Evolutionary conservation across 2,113 vertebrate genomes (phyloP), one percentile per base, ranked within the genome.

Genomic region (Myrmecophaga tridactyla): DNA sequence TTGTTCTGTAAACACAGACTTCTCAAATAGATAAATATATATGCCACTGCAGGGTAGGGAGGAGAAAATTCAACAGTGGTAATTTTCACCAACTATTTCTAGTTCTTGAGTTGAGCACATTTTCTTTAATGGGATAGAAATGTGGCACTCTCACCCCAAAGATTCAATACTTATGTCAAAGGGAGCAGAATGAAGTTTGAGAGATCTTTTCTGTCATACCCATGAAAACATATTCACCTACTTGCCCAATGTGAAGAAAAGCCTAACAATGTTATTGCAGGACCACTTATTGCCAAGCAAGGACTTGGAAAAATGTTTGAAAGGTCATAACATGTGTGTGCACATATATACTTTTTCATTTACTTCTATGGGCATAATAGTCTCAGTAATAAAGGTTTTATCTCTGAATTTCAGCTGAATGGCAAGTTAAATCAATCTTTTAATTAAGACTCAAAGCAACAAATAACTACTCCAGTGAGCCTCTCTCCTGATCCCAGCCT

Each of bases 331-430:
- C 2, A 0, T 72, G 7, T 27, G 5, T 86, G 25, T n/a, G n/a
- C n/a, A n/a, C 15, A 20, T 48, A 39, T 27, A 18, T 62, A 41
- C 81, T 86, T 80, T 36, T 70, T 89, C 81, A 76, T 34, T 1
- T 82, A 89, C 39, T 90, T 86, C 41, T 62, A 34, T 39, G 20
- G 15, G 36, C 27, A 84, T 34, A 9, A 56, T 70, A 90, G 67
- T 93, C 29, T 75, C 46, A 6, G 8, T 73, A 78, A 92, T 70
- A 83, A 95, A 95, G 48, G 7, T 15, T 41, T 83, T 34, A 84
- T 70, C 65, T 92, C 21, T 62, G 69, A 73, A 86, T 90, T 83
- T 94, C 85, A 95, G 29, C 8, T 70, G 76, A 87, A 62, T 1
- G 89, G 43, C 48, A 83, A 72, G 13, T 72, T 41, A 84, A 51